A percentile compares a stretch with the other conserved stretches of the same genome.
These are phyloP conservation scores for Drosophila trichaetosa DNA, from an alignment of 2,888 invertebrate genomes.

Conservation along the genomic window DNA sequence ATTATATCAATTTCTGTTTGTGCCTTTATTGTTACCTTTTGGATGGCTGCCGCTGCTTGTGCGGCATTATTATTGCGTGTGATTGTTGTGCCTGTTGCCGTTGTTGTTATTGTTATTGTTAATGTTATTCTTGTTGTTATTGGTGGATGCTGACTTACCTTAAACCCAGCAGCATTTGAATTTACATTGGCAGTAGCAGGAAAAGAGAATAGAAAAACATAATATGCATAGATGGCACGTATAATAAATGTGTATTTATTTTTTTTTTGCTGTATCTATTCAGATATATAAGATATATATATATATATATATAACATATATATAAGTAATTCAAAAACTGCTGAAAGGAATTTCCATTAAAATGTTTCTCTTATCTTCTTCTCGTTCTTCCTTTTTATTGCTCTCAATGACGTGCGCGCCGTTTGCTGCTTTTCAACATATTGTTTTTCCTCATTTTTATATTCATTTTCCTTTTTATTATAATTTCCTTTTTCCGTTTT, in stretches of 20 bases:
- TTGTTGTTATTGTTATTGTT: conserved; percentile 24
- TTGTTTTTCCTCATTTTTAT: conserved; percentile 52
- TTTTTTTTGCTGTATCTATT: conserved; percentile 33
- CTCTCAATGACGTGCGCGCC: conserved; percentile 68
- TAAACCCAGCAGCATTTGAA: conserved; percentile 73
- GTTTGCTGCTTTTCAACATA: conserved; percentile 68
- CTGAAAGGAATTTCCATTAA: conserved; percentile 79
- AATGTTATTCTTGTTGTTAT: conserved; percentile 32
- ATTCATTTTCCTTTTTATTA: conserved; percentile 28
- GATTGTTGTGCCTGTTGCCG: conserved; percentile 43
- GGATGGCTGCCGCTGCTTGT: conserved; percentile 38
- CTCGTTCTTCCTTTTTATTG: conserved; percentile 72
- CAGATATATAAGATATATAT: conserved; percentile 32
- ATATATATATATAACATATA: conserved; percentile 44
- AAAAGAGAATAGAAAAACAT: conserved; percentile 42
- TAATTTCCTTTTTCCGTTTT: conserved; percentile 36
- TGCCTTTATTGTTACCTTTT: conserved; percentile 70
- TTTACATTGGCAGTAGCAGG: conserved; percentile 69
- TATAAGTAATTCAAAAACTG: conserved; percentile 77
- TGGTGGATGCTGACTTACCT: conserved; percentile 56
- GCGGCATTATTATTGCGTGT: conserved; percentile 56
- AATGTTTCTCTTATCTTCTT: conserved; percentile 78
- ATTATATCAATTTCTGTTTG: conserved; percentile 75
- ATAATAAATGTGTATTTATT: conserved; percentile 64
- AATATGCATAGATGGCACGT: conserved; percentile 59